These are phyloP conservation scores for Panopea generosa DNA, from an alignment of 2,888 invertebrate species.

Conservation along the genomic window DNA sequence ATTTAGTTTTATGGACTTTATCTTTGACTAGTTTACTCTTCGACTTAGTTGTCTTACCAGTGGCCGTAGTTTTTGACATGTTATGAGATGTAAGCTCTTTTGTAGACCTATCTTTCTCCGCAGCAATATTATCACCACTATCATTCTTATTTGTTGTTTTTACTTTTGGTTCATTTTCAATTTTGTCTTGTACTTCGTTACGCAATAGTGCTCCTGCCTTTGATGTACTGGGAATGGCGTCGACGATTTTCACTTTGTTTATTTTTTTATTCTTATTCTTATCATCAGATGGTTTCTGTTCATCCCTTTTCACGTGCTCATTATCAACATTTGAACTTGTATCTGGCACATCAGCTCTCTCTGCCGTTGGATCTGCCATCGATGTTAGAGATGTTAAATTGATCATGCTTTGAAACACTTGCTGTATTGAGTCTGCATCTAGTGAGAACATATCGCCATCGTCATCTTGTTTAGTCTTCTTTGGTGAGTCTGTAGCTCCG, in stretches of 20 bases:
- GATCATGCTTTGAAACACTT: constrained; percentile 68
- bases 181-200: not conserved
- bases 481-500: too few species aligned
- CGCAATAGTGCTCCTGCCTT: not conserved
- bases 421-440: constrained; percentile 69
- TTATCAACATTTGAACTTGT: too few species aligned
- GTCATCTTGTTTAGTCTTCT: not conserved
- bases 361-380: constrained; percentile 30
- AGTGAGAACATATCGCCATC: constrained; percentile 39
- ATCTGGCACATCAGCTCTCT: too few species aligned
- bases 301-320: too few species aligned
- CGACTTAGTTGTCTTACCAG: not conserved
- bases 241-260: constrained; percentile 22
- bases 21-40: not conserved
- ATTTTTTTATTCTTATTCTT: not conserved
- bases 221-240: constrained; percentile 12
- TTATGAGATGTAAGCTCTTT: too few species aligned
- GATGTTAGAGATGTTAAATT: constrained; percentile 65
- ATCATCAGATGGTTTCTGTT: too few species aligned
- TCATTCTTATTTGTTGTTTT: too few species aligned
- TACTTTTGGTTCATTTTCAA: too few species aligned
- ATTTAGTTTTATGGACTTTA: not conserved
- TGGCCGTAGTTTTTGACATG: not conserved
- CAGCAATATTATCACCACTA: too few species aligned
- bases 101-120: too few species aligned